Conservation (phyloP, 2,888 invertebrate genomes). For the Blastobasis lacticolella region DNA sequence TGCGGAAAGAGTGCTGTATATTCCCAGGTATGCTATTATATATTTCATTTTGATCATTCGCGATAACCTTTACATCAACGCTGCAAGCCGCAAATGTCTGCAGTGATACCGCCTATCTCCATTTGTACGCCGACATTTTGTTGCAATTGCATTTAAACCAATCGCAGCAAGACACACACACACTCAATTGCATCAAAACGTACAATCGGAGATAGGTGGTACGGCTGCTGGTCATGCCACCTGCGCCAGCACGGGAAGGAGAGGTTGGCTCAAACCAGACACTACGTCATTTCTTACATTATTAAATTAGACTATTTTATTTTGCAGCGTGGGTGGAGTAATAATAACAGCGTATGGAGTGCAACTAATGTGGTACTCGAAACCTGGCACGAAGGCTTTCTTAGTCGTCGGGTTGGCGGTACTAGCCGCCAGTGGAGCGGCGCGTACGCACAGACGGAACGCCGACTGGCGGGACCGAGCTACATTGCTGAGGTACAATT, state of each 20-base stretch:
- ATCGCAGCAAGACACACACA: too few relatives aligned
- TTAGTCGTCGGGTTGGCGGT: constrained; percentile 74
- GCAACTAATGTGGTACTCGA: constrained; percentile 80
- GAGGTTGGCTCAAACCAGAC: too few relatives aligned
- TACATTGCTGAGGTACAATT: constrained; percentile 76
- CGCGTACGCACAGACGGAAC: constrained; percentile 81
- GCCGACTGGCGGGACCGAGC: constrained; percentile 86
- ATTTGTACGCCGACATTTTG: too few relatives aligned
- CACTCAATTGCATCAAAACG: too few relatives aligned
- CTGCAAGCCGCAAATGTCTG: too few relatives aligned
- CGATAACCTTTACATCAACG: too few relatives aligned
- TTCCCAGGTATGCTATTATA: constrained; percentile 78
- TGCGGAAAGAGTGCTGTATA: constrained; percentile 91
- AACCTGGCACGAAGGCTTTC: constrained; percentile 65
- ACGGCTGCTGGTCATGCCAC: too few relatives aligned
- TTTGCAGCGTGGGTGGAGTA: constrained; percentile 84
- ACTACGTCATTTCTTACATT: neutral
- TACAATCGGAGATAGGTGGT: too few relatives aligned
- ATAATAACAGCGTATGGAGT: constrained; percentile 86
- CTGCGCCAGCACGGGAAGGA: too few relatives aligned
- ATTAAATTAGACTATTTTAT: neutral
- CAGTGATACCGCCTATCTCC: too few relatives aligned
- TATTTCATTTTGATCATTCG: too few relatives aligned
- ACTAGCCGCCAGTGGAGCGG: constrained; percentile 77
- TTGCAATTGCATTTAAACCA: too few relatives aligned